Evolutionary conservation across 2,888 invertebrate genomes (phyloP).

Genomic region (Nesidiocoris tenuis): DNA sequence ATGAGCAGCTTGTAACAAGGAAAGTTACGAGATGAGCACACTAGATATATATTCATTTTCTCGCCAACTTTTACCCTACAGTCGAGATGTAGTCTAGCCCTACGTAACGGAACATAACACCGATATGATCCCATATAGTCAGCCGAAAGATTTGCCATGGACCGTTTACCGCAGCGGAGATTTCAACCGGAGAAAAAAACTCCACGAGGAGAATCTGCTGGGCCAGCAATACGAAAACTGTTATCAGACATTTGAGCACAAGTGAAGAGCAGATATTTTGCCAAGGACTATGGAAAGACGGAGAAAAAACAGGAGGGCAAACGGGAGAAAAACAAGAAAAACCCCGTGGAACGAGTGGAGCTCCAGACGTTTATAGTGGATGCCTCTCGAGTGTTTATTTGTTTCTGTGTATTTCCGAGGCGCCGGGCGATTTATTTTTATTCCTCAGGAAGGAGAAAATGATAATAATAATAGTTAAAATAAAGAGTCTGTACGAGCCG

Average conservation of each 20-base stretch:
- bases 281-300: not conserved
- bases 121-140: not conserved
- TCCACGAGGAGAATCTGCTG: not conserved
- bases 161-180: constrained; percentile 34
- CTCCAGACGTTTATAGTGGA: constrained; percentile 27
- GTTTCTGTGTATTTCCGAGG: constrained; percentile 19
- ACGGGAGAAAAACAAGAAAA: constrained; percentile 11
- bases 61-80: too few relatives aligned
- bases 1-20: too few relatives aligned
- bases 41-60: too few relatives aligned
- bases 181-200: constrained; percentile 15
- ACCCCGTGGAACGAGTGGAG: constrained; percentile 24
- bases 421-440: constrained; percentile 34
- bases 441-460: constrained; percentile 24
- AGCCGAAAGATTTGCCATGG: constrained; percentile 21
- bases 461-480: constrained; percentile 6
- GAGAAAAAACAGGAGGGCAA: constrained; percentile 10
- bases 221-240: constrained; percentile 25
- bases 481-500: constrained; percentile 27
- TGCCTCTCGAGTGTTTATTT: constrained; percentile 36
- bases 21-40: too few relatives aligned
- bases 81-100: too few relatives aligned
- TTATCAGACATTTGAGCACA: constrained; percentile 9
- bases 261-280: constrained; percentile 21
- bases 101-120: not conserved